Conservation (phyloP, 2,888 invertebrate genomes). For the Bimastos eiseni region DNA sequence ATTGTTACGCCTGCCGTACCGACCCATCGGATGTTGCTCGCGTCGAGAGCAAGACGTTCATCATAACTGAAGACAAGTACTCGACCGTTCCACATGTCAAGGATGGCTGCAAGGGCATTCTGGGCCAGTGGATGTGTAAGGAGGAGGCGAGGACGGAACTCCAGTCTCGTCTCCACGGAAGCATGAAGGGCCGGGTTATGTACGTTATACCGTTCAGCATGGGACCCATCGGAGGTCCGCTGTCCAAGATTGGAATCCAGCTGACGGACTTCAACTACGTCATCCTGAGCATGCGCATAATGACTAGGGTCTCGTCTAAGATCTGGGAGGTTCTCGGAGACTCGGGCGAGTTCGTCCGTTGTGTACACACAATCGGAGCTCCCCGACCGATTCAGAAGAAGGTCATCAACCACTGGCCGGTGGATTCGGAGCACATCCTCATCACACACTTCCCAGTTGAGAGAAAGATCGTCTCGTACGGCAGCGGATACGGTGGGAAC, state of each 20-base stretch:
- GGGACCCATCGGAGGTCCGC: constrained; percentile 49
- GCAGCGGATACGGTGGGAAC: constrained; percentile 51
- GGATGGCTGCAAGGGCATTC: constrained; percentile 44
- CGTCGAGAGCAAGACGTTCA: constrained; percentile 50
- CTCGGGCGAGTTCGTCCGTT: constrained; percentile 46
- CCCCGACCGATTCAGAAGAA: constrained; percentile 44
- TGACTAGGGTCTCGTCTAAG: constrained; percentile 47
- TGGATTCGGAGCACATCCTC: constrained; percentile 47
- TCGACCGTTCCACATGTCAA: constrained; percentile 44
- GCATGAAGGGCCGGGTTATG: constrained; percentile 51
- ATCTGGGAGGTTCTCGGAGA: constrained; percentile 43
- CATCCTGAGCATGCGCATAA: constrained; percentile 49
- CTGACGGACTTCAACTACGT: constrained; percentile 52
- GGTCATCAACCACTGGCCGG: constrained; percentile 51
- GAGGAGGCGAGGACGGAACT: constrained; percentile 42
- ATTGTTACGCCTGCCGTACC: constrained; percentile 67
- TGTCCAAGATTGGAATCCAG: constrained; percentile 50
- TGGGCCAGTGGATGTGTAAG: constrained; percentile 49
- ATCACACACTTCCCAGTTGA: constrained; percentile 48
- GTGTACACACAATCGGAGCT: constrained; percentile 48
- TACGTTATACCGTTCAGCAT: constrained; percentile 52
- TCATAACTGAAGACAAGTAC: constrained; percentile 45
- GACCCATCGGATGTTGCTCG: constrained; percentile 51
- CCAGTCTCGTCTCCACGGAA: constrained; percentile 46
- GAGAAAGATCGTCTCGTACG: constrained; percentile 48